These are phyloP conservation scores for Hyles euphorbiae DNA, from an alignment of 1,140 invertebrate genomes.

Conservation along the genomic window DNA sequence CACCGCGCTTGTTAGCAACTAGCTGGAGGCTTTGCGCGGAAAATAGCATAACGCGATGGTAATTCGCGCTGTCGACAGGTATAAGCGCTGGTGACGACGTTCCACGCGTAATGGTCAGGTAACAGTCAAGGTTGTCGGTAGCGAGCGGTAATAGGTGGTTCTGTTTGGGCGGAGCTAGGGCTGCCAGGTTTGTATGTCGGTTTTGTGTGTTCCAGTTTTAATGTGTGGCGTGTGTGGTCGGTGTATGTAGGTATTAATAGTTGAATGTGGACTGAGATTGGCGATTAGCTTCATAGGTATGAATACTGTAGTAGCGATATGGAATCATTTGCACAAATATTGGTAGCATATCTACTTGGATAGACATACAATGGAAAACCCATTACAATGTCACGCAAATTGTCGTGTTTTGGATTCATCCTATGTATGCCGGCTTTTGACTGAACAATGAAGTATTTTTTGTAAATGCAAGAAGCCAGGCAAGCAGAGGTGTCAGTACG, in stretches of 20 bases:
- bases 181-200: neutral
- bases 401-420: no score
- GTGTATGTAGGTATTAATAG: neutral
- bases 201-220: neutral
- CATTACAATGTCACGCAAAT: no score
- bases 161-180: constrained; percentile 46
- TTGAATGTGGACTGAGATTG: neutral
- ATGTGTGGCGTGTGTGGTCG: neutral
- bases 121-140: constrained; percentile 65
- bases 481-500: no score
- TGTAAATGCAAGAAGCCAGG: no score
- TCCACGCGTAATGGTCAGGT: constrained; percentile 47
- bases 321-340: no score
- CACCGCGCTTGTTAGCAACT: constrained; percentile 39
- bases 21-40: constrained; percentile 34
- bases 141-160: constrained; percentile 61
- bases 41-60: constrained; percentile 55
- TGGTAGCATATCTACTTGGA: no score
- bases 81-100: constrained; percentile 42
- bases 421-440: no score
- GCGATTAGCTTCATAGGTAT: no score
- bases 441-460: no score
- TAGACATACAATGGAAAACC: no score
- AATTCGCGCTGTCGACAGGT: constrained; percentile 56
- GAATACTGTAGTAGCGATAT: no score